Base-by-base conservation (phyloP, 2,113 vertebrate species). In the Nothoprocta perdicaria region DNA sequence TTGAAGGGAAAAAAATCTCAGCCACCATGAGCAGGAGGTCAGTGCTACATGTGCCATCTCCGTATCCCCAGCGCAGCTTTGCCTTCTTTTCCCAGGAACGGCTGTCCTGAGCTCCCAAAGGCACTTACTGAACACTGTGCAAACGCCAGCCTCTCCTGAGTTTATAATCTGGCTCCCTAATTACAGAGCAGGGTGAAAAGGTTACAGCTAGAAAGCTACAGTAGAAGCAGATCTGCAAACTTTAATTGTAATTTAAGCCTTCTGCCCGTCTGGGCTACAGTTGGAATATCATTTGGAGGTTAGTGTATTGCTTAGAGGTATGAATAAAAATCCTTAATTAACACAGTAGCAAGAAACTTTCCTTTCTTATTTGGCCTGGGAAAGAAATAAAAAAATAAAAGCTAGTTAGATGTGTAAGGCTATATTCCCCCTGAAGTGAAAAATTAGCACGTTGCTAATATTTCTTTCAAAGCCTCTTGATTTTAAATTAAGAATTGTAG, bases 361-460 rank as follows among this genome's bases (percentile, higher is more conserved):
- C 2, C 18, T 73, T 96, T 90, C 57, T 63, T 92, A 66, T 90
- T 92, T 95, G 38, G 63, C 58, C 29, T 48, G 33, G 75, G 57
- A 66, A 31, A 16, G 21, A 79, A 72, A 86, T 63, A 74, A 61
- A 80, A 65, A 33, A 19, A 24, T 75, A 72, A 86, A 68, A 74
- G 10, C 10, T 55, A 15, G 6, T 35, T 76, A 88, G 26, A 15
- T 67, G 63, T 57, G 50, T 84, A 87, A 84, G 17, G n/a, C 78
- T 77, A 19, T n/a, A 12, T 73, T 89, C 13, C 84, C 92, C 84
- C 85, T 74, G 86, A 94, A 94, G 95, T 88, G 53, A 77, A 85
- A 92, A 96, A 94, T 92, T 86, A 93, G 17, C 55, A 89, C 85
- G 73, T 92, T 84, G 57, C 66, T 93, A 94, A 86, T 93, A 92